Evolutionary conservation across 1,140 invertebrate species (phyloP), one percentile per base, ranked within the genome.

Genomic region (Heliconius hewitsoni): DNA sequence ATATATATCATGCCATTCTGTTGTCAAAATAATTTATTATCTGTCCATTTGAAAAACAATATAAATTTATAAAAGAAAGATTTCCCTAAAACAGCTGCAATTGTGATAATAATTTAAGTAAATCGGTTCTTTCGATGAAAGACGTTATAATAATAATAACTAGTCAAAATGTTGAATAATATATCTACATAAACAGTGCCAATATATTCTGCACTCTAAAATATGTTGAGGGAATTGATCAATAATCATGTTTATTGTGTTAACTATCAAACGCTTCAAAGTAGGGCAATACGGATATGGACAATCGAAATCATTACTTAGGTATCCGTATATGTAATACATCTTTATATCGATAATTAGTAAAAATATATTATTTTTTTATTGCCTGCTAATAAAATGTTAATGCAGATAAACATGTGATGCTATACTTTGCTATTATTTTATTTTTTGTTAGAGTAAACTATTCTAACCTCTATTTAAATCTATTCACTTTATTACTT

Each of bases 61-160:
- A 76, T 76, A 55, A 42, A 46, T 77, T 71, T 70, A 71, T 57
- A 74, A 30, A 37, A 57, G 42, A 57, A 55, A 73, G 1, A 84
- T 81, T 70, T 84, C 82, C 70, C 86, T 85, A 84, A 85, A 71
- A 81, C 73, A 86, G 81, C 85, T 80, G 82, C 82, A 86, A 85
- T 84, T 91, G 89, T 91, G 89, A 92, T 91, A 92, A 89, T 89
- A 85, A 86, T 86, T 79, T 87, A 87, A 88, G 85, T 84, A 72
- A 83, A 85, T 71, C 73, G 37, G 74, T 84, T 79, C 70, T 84
- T 84, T 80, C 76, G 74, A 73, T 82, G 30, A 46, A 80, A 80
- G 81, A 76, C 66, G 79, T 78, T 75, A 42, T 78, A 81, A 75
- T 87, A 86, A 84, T 81, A 86, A 84, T 81, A 81, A 81, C 90